A percentile compares a stretch with the other conserved stretches of the same genome.
phyloP scores from a whole-genome alignment of 2,888 invertebrate genomes.

The Ophion ellenae region DNA sequence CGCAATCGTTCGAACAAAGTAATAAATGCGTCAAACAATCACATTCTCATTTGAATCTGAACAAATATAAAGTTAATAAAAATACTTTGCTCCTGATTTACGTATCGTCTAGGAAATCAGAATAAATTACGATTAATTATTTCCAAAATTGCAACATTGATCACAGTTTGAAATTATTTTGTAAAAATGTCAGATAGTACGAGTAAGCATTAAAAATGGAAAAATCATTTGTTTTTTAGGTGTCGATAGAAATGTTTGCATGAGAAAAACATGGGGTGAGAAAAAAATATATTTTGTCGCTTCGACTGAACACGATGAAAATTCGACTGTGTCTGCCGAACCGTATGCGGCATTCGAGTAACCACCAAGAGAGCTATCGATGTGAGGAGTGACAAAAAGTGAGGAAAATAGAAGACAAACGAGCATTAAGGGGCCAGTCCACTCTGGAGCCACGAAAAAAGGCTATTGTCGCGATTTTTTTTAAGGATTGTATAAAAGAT shows the following conservation, averaged over 20 bases:
- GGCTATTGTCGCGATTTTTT: too few relatives aligned
- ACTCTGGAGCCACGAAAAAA: too few relatives aligned
- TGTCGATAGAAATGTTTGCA: not conserved
- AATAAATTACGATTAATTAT: not conserved
- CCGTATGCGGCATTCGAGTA: not conserved
- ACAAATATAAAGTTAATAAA: not conserved
- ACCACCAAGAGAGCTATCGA: slow-evolving; percentile 1
- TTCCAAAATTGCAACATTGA: not conserved
- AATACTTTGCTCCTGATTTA: not conserved
- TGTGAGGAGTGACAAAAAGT: not conserved
- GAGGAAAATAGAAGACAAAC: slow-evolving; percentile 2
- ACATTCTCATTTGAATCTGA: not conserved
- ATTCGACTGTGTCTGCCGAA: slow-evolving; percentile 18
- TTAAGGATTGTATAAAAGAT: too few relatives aligned
- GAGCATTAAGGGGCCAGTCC: slow-evolving; percentile 20
- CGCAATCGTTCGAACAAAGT: not conserved
- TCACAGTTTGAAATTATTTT: not conserved
- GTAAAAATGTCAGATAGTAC: not conserved
- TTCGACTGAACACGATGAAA: slow-evolving; percentile 7
- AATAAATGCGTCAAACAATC: not conserved
- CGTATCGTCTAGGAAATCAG: not conserved
- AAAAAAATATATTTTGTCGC: not conserved
- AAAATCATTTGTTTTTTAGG: not conserved
- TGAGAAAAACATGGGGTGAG: not conserved
- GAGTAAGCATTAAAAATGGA: not conserved